Percentiles rank a stretch among this genome's conserved stretches.
These are phyloP conservation scores for Hemibagrus wyckioides DNA, from an alignment of 2,113 vertebrate species.

Conservation along the genomic window DNA sequence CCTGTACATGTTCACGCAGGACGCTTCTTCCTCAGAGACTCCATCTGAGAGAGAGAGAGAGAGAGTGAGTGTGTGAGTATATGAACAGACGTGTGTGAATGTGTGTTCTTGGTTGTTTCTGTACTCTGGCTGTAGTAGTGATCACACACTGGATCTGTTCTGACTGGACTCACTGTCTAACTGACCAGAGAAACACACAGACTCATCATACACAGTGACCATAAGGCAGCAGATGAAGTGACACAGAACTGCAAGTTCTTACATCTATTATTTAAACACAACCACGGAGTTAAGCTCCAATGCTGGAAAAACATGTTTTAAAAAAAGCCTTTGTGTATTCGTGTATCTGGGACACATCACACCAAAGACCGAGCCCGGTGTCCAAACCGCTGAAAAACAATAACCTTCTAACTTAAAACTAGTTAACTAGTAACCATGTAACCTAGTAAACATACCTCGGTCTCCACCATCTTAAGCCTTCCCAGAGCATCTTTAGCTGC, in stretches of 20 bases:
- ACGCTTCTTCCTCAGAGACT: constrained; percentile 69
- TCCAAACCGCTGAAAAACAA: too few relatives aligned
- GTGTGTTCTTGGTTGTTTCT: not conserved
- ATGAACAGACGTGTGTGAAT: too few relatives aligned
- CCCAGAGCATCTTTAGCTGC: constrained; percentile 85
- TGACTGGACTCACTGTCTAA: not conserved
- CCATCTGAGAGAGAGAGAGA: constrained; percentile 64
- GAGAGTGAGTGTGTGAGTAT: not conserved
- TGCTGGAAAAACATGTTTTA: not conserved
- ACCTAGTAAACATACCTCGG: constrained; percentile 72
- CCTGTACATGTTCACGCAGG: constrained; percentile 54
- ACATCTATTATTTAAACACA: not conserved
- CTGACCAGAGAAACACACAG: not conserved
- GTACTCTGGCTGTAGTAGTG: not conserved
- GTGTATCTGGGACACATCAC: not conserved
- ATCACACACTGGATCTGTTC: not conserved
- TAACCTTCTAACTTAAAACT: not conserved
- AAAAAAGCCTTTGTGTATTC: not conserved
- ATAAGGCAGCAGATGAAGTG: not conserved
- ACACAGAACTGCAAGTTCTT: not conserved
- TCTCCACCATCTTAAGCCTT: constrained; percentile 82
- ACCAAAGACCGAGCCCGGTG: not conserved
- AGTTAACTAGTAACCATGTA: not conserved
- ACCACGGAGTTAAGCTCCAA: not conserved
- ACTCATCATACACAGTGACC: not conserved